Evolutionary conservation across 1,140 invertebrate genomes (phyloP).

Genomic region (Drosophila burlai): DNA sequence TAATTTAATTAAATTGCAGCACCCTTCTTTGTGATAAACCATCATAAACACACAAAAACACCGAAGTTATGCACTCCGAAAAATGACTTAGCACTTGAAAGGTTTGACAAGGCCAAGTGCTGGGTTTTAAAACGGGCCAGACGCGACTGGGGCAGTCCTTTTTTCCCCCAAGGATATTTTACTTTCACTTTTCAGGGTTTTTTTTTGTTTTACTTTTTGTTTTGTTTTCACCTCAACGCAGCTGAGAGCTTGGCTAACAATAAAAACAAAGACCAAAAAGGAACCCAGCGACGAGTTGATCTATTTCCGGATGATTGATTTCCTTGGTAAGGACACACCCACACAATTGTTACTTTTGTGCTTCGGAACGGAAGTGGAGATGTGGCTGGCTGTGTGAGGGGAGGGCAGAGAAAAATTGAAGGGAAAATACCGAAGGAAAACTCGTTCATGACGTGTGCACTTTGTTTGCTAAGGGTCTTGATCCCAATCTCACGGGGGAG

Average conservation of each 20-base stretch:
- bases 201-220: slow-evolving; percentile 5
- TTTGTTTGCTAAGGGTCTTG: slow-evolving; percentile 47
- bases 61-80: slow-evolving; percentile 19
- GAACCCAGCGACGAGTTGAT: slow-evolving; percentile 59
- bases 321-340: slow-evolving; percentile 49
- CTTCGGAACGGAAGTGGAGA: slow-evolving; percentile 25
- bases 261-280: slow-evolving; percentile 66
- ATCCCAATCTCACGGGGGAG: slow-evolving; percentile 25
- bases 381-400: slow-evolving; percentile 5
- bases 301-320: slow-evolving; percentile 82
- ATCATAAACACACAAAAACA: slow-evolving; percentile 5
- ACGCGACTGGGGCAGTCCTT: slow-evolving; percentile 11
- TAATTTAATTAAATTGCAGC: slow-evolving; percentile 63
- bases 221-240: slow-evolving; percentile 33
- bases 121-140: slow-evolving; percentile 22
- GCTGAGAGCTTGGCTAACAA: slow-evolving; percentile 36
- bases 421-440: slow-evolving; percentile 3
- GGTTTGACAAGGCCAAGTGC: slow-evolving; percentile 17
- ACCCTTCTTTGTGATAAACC: slow-evolving; percentile 16
- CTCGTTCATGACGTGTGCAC: slow-evolving; percentile 66
- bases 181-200: slow-evolving; percentile 23
- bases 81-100: slow-evolving; percentile 13
- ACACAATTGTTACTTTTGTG: slow-evolving; percentile 53
- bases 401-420: neutral
- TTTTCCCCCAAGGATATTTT: neutral